A percentile compares a stretch with the other conserved stretches of the same genome.
Evolutionary conservation across 2,113 vertebrate species (phyloP).

Genomic region (Asarcornis scutulata): DNA sequence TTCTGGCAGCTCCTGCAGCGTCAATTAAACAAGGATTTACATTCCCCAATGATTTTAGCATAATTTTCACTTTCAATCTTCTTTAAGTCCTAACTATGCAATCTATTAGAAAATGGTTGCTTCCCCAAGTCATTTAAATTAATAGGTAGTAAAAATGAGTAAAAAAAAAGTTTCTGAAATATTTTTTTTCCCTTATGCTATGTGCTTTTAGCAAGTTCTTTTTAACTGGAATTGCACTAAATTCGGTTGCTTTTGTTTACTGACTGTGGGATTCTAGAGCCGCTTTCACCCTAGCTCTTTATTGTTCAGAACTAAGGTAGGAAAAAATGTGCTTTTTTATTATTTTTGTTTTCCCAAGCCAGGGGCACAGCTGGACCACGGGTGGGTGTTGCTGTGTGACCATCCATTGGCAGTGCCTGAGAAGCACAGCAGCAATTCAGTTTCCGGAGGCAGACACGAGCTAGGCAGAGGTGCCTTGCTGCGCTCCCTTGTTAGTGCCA

Average conservation of each 20-base stretch:
- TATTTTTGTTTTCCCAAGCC: neutral
- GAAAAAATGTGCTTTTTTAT: neutral
- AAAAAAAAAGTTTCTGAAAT: neutral
- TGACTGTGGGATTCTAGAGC: neutral
- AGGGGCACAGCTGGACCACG: neutral
- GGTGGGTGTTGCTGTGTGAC: neutral
- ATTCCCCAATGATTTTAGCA: neutral
- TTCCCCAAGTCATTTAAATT: neutral
- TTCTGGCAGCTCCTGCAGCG: neutral
- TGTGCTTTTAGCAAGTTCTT: neutral
- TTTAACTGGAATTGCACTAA: neutral
- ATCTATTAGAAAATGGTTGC: neutral
- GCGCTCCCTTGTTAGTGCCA: neutral
- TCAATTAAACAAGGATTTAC: constrained; percentile 56
- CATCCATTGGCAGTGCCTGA: neutral
- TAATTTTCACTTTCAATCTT: constrained; percentile 28
- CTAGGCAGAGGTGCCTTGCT: neutral
- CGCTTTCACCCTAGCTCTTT: neutral
- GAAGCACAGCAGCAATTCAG: neutral
- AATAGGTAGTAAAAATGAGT: neutral
- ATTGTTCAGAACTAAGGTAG: neutral
- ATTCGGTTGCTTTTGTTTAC: neutral
- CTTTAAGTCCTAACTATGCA: constrained; percentile 7
- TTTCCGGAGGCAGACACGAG: neutral
- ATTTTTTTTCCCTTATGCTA: neutral